Base-by-base conservation (phyloP, 2,888 invertebrate genomes). In the Rosalia funebris region DNA sequence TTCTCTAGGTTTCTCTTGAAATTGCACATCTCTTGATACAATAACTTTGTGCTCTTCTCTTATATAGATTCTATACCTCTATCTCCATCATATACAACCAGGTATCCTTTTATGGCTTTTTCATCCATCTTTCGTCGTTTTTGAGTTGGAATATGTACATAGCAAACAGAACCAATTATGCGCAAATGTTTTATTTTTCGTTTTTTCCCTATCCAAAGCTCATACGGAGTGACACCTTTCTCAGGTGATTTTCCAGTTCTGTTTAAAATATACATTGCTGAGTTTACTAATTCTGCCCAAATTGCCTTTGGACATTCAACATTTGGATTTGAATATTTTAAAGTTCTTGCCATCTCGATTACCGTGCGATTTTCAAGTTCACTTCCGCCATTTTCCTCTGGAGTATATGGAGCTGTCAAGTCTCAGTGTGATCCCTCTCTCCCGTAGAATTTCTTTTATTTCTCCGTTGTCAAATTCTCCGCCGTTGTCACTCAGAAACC, bases 31-130 rank as follows among this genome's bases (percentile, higher is more conserved):
- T 66, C 75, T 63, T 5, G 68, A 71, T 37, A 66, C 19, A 44
- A 69, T 55, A 1, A 70, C 59, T 45, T 56, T 65, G 1, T 9
- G 2, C 4, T 31, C 31, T 12, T 65, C 65, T 47, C 60, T 46
- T 5, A 67, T 11, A 16, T 54, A 73, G 41, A 75, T 60, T 41
- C 71, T 63, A 53, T 70, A 75, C 0, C 71, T 48, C 46, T 71
- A 57, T 75, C 69, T 7, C 70, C 71, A 59, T 75, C 70, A 48
- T 74, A 74, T 54, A 74, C 71, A 15, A 74, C 67, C 2, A 75
- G 61, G 57, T 65, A 60, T 41, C 72, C 70, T 47, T 65, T 61
- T 10, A 66, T 46, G 16, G 71, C 72, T 42, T 75, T 75, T 32
- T 61, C 45, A 47, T 72, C 72, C 70, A 71, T 69, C 55, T 75